Evolutionary conservation across 1,140 invertebrate species (phyloP), one percentile per base, ranked within the genome.

Genomic region (Calliopsis andreniformis): DNA sequence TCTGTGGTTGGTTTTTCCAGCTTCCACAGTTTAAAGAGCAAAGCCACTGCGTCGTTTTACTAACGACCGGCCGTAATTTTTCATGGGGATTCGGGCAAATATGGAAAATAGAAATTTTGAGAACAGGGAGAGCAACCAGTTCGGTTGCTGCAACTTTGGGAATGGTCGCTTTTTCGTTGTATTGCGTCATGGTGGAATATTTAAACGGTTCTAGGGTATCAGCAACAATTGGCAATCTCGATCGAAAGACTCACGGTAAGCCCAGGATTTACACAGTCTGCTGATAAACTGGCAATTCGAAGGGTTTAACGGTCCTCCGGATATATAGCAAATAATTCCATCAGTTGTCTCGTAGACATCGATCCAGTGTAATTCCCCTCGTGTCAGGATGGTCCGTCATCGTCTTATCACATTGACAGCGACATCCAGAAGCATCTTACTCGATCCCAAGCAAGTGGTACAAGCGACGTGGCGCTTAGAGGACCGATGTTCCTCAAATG

Each of bases 51-150:
- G 72, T 77, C 58, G 42, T 47, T 25, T 53, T 25, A 45, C 75
- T 77, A 73, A 73, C 71, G 71, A 66, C 62, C 42, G 35, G 28
- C 43, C 62, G 39, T 73, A 66, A 73, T 73, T 66, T 73, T 73
- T 73, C 42, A 73, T 49, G 28, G 20, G 51, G 59, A 72, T 72
- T 72, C 62, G 39, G 25, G n/a, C 59, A 72, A 63, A 72, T 59
- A 53, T 25, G 47, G 47, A 28, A 42, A 43, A 73, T 55, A 66
- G 62, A 56, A 43, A 66, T 73, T 32, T 30, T 39, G 42, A 30
- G 47, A n/a, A 10, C 18, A 18, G 1, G 20, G 32, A 20, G 18
- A 35, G 35, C n/a, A 28, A 10, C 6, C 47, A 8, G 35, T 49
- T 45, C 16, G 12, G 35, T 5, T 43, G 51, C 53, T 6, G 16